Conservation (phyloP, 2,797 vertebrate species). For the Diceros bicornis region DNA sequence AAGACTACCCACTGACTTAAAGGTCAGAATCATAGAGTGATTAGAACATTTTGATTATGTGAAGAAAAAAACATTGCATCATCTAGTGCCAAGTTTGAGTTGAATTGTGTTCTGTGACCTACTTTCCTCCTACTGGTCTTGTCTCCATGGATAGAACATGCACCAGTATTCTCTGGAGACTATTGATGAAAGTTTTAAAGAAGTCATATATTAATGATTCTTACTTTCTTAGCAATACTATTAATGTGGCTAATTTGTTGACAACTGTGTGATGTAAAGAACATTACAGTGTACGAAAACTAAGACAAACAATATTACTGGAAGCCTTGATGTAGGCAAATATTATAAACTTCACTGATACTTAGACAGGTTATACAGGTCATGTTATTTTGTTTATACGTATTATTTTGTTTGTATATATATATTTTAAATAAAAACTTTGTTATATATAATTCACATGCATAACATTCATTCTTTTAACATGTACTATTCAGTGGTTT, state of each 20-base stretch:
- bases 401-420: not conserved
- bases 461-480: not conserved
- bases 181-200: not conserved
- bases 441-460: not conserved
- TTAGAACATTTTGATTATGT: slow-evolving; percentile 72
- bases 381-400: not conserved
- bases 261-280: not conserved
- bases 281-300: not conserved
- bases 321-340: not conserved
- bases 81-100: slow-evolving; percentile 54
- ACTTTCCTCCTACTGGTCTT: slow-evolving; percentile 63
- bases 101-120: slow-evolving; percentile 66
- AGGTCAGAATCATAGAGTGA: slow-evolving; percentile 76
- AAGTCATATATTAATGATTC: not conserved
- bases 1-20: slow-evolving; percentile 78
- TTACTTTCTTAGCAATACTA: not conserved
- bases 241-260: not conserved
- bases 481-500: not conserved
- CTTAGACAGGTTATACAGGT: not conserved
- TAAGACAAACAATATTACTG: not conserved
- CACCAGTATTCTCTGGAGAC: not conserved
- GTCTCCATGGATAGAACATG: not conserved
- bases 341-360: not conserved
- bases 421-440: not conserved
- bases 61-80: slow-evolving; percentile 71